These are phyloP conservation scores for Xylota segnis DNA, from an alignment of 2,888 invertebrate species.

Conservation along the genomic window DNA sequence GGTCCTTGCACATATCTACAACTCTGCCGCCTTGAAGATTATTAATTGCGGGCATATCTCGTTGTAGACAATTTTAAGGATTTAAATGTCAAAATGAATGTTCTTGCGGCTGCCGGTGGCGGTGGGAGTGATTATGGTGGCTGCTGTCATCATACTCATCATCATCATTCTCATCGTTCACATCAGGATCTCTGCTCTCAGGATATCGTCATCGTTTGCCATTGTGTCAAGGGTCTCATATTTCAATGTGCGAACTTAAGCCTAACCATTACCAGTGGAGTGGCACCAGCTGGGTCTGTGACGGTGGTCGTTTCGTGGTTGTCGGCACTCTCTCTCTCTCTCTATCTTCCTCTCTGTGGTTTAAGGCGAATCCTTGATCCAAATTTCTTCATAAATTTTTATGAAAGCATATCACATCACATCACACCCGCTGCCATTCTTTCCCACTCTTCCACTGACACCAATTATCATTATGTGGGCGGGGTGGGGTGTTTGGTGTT, in stretches of 20 bases:
- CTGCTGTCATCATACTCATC: constrained; percentile 60
- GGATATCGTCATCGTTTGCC: constrained; percentile 61
- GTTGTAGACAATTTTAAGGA: constrained; percentile 66
- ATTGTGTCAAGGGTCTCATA: constrained; percentile 74
- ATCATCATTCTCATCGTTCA: constrained; percentile 61
- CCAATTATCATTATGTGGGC: constrained; percentile 57
- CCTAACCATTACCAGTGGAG: constrained; percentile 49
- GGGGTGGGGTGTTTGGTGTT: background rate
- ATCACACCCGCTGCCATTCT: constrained; percentile 19
- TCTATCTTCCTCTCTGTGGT: constrained; percentile 18
- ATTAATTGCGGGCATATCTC: constrained; percentile 69
- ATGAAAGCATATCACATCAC: constrained; percentile 13
- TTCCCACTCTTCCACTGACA: constrained; percentile 17
- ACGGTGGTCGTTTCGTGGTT: constrained; percentile 57
- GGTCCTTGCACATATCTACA: background rate
- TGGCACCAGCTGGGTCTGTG: constrained; percentile 38
- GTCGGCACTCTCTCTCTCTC: constrained; percentile 38
- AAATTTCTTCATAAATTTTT: constrained; percentile 59
- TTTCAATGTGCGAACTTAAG: constrained; percentile 73
- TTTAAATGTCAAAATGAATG: constrained; percentile 61
- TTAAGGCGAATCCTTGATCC: constrained; percentile 72
- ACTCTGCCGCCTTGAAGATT: constrained; percentile 51
- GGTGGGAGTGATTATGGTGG: background rate
- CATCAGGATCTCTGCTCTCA: constrained; percentile 25
- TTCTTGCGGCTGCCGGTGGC: constrained; percentile 16